A percentile compares a stretch with the other conserved stretches of the same genome.
phyloP scores from a whole-genome alignment of 2,888 invertebrate genomes.

The Lasioglossum marginatum region DNA sequence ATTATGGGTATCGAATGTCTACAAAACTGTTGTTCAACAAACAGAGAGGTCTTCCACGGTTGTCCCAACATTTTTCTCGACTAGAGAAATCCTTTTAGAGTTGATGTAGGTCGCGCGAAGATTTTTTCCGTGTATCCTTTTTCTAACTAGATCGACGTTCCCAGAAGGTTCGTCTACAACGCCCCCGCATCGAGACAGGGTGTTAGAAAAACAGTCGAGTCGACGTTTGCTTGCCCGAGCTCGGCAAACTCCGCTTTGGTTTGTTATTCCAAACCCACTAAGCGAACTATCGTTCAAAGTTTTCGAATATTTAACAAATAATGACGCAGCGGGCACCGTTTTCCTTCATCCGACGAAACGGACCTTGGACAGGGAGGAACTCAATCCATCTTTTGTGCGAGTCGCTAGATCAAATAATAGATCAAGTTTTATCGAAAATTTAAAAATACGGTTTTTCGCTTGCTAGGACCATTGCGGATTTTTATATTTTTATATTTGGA shows the following conservation, averaged over 20 bases:
- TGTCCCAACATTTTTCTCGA: background rate
- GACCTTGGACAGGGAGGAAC: conserved; percentile 34
- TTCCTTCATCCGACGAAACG: conserved; percentile 38
- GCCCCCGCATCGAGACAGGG: conserved; percentile 27
- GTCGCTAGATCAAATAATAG: background rate
- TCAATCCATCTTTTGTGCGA: background rate
- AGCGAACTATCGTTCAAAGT: conserved; percentile 66
- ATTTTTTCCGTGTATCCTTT: conserved; percentile 15
- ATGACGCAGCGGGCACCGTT: conserved; percentile 62
- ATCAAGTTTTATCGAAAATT: background rate
- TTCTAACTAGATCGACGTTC: conserved; percentile 42
- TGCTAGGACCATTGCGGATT: background rate
- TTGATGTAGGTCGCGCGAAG: conserved; percentile 10
- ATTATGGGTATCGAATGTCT: background rate
- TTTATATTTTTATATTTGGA: background rate
- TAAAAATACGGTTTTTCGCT: background rate
- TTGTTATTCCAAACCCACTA: conserved; percentile 75
- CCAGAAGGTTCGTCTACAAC: conserved; percentile 20
- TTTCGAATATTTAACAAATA: conserved; percentile 78
- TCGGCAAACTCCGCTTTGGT: conserved; percentile 70
- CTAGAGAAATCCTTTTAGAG: background rate
- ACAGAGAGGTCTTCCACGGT: background rate
- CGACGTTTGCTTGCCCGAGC: conserved; percentile 54
- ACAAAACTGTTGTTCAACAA: background rate
- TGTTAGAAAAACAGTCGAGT: conserved; percentile 68